Evolutionary conservation across 2,888 invertebrate species (phyloP).

Genomic region (Drosophila bunnanda): DNA sequence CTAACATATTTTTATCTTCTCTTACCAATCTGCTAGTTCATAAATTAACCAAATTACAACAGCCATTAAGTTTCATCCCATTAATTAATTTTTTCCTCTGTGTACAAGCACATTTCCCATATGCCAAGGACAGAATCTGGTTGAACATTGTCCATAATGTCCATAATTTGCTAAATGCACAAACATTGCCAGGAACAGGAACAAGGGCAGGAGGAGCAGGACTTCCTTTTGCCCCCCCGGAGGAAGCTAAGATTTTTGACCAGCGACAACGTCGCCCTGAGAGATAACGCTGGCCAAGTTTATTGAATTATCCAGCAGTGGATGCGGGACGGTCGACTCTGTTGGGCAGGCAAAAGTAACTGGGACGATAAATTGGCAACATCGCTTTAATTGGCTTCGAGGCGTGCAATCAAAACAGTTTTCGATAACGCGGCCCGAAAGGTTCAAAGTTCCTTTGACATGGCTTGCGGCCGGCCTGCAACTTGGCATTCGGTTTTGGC

Average conservation of each 20-base stretch:
- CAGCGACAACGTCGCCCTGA: conserved; percentile 13
- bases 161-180: conserved; percentile 54
- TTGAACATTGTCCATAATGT: conserved; percentile 42
- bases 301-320: conserved; percentile 63
- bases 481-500: conserved; percentile 8
- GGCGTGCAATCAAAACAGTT: conserved; percentile 54
- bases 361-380: conserved; percentile 51
- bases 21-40: neutral
- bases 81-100: conserved; percentile 1
- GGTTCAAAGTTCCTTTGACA: conserved; percentile 56
- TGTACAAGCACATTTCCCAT: conserved; percentile 21
- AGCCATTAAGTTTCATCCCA: neutral
- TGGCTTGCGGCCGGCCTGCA: conserved; percentile 12
- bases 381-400: conserved; percentile 73
- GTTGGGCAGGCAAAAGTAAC: neutral
- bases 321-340: conserved; percentile 11
- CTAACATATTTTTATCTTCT: neutral
- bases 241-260: conserved; percentile 17
- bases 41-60: neutral
- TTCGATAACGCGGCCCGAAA: conserved; percentile 44
- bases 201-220: neutral
- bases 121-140: conserved; percentile 15
- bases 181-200: conserved; percentile 15
- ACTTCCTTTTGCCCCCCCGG: neutral
- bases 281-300: conserved; percentile 52